Percentiles rank a stretch among this genome's conserved stretches.
Evolutionary conservation across 2,888 invertebrate species (phyloP).

Genomic region (Aspidiotus destructor): DNA sequence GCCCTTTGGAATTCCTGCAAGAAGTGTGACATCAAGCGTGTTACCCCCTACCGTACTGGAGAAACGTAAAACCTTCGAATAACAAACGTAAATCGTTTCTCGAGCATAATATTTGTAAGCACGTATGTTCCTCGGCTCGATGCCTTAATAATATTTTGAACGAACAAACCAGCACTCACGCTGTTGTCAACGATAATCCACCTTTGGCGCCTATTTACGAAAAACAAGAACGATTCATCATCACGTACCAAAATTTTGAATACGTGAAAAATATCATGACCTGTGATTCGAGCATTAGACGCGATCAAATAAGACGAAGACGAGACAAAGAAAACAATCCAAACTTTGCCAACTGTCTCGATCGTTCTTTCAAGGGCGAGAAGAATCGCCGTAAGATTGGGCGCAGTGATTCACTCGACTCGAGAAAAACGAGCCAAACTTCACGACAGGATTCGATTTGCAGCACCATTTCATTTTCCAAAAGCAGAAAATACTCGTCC

Average conservation of each 20-base stretch:
- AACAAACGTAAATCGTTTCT: background rate
- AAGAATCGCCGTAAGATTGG: background rate
- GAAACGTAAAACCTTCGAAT: slow-evolving; percentile 8
- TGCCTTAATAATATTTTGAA: slow-evolving; percentile 6
- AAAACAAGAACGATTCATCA: slow-evolving; percentile 26
- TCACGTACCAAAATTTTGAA: slow-evolving; percentile 23
- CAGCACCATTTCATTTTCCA: background rate
- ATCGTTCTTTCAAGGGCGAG: background rate
- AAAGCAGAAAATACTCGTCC: background rate
- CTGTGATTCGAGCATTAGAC: slow-evolving; percentile 6
- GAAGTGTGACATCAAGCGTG: slow-evolving; percentile 68
- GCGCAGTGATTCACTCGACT: background rate
- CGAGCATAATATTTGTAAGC: slow-evolving; percentile 3
- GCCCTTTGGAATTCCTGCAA: slow-evolving; percentile 87
- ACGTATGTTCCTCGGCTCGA: slow-evolving; percentile 21
- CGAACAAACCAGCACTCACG: slow-evolving; percentile 3
- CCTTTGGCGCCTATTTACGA: background rate
- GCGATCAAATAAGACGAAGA: background rate
- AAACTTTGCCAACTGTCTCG: background rate
- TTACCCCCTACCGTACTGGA: slow-evolving; percentile 22
- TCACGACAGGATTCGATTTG: background rate
- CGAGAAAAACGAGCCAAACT: background rate
- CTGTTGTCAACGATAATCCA: background rate
- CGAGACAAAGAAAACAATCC: slow-evolving; percentile 1
- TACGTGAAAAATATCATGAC: slow-evolving; percentile 28